Base-by-base conservation (phyloP, 53 echinoderm and acorn worm genomes). In the Luidia sarsii region DNA sequence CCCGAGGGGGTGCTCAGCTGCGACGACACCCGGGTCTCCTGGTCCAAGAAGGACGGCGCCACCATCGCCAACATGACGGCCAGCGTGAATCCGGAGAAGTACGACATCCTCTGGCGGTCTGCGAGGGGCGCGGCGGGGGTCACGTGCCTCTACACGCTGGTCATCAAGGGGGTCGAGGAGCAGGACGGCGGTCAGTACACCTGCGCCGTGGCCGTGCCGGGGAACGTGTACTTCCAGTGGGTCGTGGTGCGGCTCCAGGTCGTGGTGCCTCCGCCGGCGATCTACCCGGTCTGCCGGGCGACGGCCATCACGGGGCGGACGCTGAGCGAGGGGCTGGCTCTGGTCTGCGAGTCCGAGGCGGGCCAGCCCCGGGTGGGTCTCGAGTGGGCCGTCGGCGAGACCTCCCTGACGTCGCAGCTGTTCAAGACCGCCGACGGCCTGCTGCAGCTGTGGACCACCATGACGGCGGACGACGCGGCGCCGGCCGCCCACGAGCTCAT, bases 1-100 rank as follows among this genome's bases (percentile, higher is more conserved):
- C 63, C 73, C 1, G 50, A 68, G 20, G 20, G 34, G 7, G 50
- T 28, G 4, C 25, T 9, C 6, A 27, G 24, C 24, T 84, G 84
- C 22, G 84, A 84, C 27, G 84, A 84, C 18, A 71, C 71, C 9
- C 72, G 64, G 64, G 72, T 84, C 45, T 72, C 72, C 73, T 84
- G 84, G 84, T 63, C 63, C 30, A 84, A 32, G 33, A 73, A 72
- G 41, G 84, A 73, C 32, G 84, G 65, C 1, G 53, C 51, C 20
- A 52, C 53, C 23, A 27, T 84, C 7, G 71, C 84, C 22, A 84
- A 84, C 50, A 84, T 71, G 52, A 84, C 84, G n/a, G 36, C 50
- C 3, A 73, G 71, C 28, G 4, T 37, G 4, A 29, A 75, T 30
- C 51, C 71, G 13, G 31, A 28, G 2, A 71, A 84, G 39, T 84